Evolutionary conservation across 2,797 vertebrate species (phyloP).

Genomic region (Lagocephalus sceleratus): DNA sequence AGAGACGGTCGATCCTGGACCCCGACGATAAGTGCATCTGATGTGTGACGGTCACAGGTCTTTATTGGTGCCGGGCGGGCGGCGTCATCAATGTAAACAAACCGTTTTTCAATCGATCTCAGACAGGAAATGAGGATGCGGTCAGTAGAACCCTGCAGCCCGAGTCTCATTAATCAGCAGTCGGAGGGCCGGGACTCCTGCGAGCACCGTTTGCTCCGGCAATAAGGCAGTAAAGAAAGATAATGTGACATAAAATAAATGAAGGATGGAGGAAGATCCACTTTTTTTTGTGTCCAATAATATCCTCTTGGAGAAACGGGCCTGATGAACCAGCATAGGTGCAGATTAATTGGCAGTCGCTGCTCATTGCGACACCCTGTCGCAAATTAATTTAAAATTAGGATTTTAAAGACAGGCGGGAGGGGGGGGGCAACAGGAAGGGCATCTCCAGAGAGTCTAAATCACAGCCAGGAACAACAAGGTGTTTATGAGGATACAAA

Average conservation of each 20-base stretch:
- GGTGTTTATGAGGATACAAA: constrained; percentile 26
- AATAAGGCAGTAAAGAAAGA: too few species aligned
- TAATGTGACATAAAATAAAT: too few species aligned
- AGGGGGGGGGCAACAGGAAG: constrained; percentile 24
- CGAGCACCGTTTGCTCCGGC: too few species aligned
- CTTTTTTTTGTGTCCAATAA: too few species aligned
- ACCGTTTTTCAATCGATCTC: constrained; percentile 18
- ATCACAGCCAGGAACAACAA: constrained; percentile 21
- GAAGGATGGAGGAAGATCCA: too few species aligned
- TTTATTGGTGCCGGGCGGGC: constrained; percentile 4
- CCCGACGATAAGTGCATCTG: constrained; percentile 2
- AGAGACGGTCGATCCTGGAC: not conserved
- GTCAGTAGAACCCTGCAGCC: constrained; percentile 10
- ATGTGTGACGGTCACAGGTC: not conserved
- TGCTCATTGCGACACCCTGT: not conserved
- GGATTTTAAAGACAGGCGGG: constrained; percentile 20
- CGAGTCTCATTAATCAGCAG: constrained; percentile 38
- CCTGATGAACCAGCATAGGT: too few species aligned
- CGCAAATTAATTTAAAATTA: constrained; percentile 1
- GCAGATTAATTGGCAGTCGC: constrained; percentile 3
- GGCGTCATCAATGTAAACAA: constrained; percentile 11
- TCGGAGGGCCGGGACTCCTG: too few species aligned
- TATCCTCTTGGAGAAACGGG: too few species aligned
- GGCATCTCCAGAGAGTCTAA: constrained; percentile 22
- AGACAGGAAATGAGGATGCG: constrained; percentile 16